Conservation (phyloP, 2,113 vertebrate genomes). For the Hiodon alosoides region DNA sequence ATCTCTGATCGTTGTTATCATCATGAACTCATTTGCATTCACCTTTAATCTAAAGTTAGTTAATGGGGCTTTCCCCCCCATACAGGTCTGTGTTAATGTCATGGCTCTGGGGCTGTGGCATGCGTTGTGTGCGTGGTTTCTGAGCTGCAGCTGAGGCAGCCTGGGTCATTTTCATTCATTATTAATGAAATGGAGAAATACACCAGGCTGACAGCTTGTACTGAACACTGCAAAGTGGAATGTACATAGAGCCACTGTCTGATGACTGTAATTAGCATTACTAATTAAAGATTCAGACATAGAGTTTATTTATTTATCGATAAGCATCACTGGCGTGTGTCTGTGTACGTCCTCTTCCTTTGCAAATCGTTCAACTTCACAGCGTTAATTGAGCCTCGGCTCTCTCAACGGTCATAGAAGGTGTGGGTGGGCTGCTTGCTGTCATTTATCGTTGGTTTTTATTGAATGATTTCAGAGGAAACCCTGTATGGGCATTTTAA, state of each 20-base stretch:
- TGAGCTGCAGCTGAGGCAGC: slow-evolving; percentile 96
- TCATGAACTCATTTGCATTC: no score
- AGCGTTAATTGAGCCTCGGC: slow-evolving; percentile 82
- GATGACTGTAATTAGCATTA: slow-evolving; percentile 99
- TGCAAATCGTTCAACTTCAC: slow-evolving; percentile 98
- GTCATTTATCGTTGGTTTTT: neutral
- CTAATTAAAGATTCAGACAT: slow-evolving; percentile 99
- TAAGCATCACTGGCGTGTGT: slow-evolving; percentile 93
- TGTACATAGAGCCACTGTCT: slow-evolving; percentile 97
- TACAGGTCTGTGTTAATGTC: slow-evolving; percentile 80
- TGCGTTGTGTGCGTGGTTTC: slow-evolving; percentile 93
- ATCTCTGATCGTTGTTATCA: no score
- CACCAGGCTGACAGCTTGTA: slow-evolving; percentile 89
- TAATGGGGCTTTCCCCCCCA: no score
- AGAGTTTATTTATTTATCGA: slow-evolving; percentile 83
- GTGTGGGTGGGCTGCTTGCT: neutral
- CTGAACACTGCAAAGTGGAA: slow-evolving; percentile 79
- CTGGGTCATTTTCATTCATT: slow-evolving; percentile 99
- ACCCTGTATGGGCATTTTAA: slow-evolving; percentile 20
- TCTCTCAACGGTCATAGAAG: slow-evolving; percentile 43
- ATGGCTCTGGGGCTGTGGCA: slow-evolving; percentile 87
- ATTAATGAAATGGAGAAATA: slow-evolving; percentile 99
- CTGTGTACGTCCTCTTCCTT: slow-evolving; percentile 96
- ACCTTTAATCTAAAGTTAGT: no score
- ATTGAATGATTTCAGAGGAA: slow-evolving; percentile 3